Evolutionary conservation across 2,888 invertebrate genomes (phyloP), one percentile per base, ranked within the genome.

Genomic region (Noctua janthina): DNA sequence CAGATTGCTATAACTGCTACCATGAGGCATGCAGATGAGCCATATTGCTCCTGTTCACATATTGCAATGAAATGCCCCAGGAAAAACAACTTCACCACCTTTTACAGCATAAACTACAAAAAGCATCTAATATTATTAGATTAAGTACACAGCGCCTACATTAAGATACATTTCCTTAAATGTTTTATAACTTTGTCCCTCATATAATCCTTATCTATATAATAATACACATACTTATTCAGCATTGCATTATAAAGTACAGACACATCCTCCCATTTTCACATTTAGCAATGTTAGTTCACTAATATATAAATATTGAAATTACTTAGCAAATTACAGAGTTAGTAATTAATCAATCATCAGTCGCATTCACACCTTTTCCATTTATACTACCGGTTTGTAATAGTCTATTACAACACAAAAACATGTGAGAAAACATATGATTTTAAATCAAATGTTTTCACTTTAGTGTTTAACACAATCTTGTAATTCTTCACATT

Each of bases 191-290:
- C 54, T 23, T 46, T 29, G 15, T 17, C n/a, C 35, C 39, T n/a
- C 13, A 15, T 43, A 3, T 56, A 67, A 77, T 77, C 7, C 77
- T 51, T 39, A 46, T 17, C 15, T 77, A 49, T 8, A 66, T 64
- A 29, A 20, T 35, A 51, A 67, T 51, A 54, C n/a, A 66, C 20
- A 66, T 17, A 49, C 2, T 49, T 66, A 20, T 66, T 77, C 46
- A 51, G 51, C 17, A 46, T 59, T 17, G 39, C 35, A 83, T n/a
- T 83, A 62, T 7, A 56, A 69, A 17, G 29, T 46, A 81, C 29
- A 68, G 59, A 62, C 73, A 85, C 68, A 82, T 73, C 29, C 15
- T 73, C 62, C 39, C 81, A 73, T 72, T 68, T 46, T 23, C 39
- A 64, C 54, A 80, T 49, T 43, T 46, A 70, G 15, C 20, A 15